Percentiles rank a stretch among this genome's conserved stretches.
phyloP scores from a whole-genome alignment of 2,113 vertebrate genomes.

The Elaphurus davidianus region DNA sequence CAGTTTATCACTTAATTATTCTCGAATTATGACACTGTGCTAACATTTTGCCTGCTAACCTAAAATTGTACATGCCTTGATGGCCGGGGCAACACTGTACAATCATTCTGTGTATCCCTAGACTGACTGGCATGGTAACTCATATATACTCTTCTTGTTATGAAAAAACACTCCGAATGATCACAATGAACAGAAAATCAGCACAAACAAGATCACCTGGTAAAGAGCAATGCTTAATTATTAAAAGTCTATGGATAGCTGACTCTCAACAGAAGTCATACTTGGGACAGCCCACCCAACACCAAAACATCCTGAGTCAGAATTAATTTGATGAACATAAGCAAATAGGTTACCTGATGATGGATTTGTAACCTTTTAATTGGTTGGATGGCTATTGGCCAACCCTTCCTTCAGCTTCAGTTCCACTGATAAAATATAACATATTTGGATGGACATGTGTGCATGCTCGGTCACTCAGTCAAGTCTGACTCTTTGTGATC shows the following conservation, averaged over 20 bases:
- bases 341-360: not conserved
- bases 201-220: not conserved
- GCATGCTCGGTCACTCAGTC: not conserved
- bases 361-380: not conserved
- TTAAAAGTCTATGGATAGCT: not conserved
- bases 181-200: conserved; percentile 15
- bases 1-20: not conserved
- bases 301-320: not conserved
- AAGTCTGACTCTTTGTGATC: not conserved
- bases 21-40: not conserved
- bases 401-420: not conserved
- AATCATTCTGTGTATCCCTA: not conserved
- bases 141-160: not conserved
- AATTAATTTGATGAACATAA: conserved; percentile 25
- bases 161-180: not conserved
- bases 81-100: not conserved
- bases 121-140: not conserved
- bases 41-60: not conserved
- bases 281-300: not conserved
- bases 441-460: not conserved
- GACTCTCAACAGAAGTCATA: not conserved
- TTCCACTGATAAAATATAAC: not conserved
- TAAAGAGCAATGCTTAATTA: not conserved
- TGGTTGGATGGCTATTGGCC: not conserved
- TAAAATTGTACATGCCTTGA: not conserved